These are phyloP conservation scores for Dicentrarchus labrax DNA, from an alignment of 2,113 vertebrate species.

Conservation along the genomic window DNA sequence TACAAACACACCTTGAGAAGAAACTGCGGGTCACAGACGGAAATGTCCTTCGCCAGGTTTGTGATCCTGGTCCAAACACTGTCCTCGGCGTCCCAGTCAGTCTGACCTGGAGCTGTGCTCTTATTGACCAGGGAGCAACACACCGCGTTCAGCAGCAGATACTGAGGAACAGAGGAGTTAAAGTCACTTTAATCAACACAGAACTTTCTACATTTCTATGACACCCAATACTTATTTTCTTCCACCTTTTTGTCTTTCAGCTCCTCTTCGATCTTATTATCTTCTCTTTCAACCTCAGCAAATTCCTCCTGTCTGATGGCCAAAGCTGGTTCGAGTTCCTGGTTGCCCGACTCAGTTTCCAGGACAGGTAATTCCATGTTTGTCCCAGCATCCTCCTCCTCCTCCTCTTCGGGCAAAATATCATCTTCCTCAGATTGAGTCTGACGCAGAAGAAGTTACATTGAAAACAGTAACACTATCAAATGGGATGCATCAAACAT, in stretches of 20 bases:
- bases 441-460: not conserved
- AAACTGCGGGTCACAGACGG: slow-evolving; percentile 87
- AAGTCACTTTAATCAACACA: not conserved
- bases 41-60: slow-evolving; percentile 78
- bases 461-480: not conserved
- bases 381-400: slow-evolving; percentile 4
- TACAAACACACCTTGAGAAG: slow-evolving; percentile 87
- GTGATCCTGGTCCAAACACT: slow-evolving; percentile 76
- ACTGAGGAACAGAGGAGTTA: slow-evolving; percentile 74
- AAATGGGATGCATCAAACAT: not conserved
- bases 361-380: slow-evolving; percentile 39
- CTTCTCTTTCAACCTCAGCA: slow-evolving; percentile 52
- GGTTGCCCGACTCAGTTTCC: slow-evolving; percentile 42
- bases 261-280: slow-evolving; percentile 51
- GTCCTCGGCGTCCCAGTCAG: slow-evolving; percentile 48
- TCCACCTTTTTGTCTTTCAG: slow-evolving; percentile 81
- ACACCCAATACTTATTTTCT: not conserved
- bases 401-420: slow-evolving; percentile 28
- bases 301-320: slow-evolving; percentile 71
- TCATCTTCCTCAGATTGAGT: slow-evolving; percentile 44
- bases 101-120: slow-evolving; percentile 68
- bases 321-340: slow-evolving; percentile 36
- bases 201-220: not conserved
- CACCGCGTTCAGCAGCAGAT: slow-evolving; percentile 85
- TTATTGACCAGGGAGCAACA: slow-evolving; percentile 85